Base-by-base conservation (phyloP, 1,140 invertebrate species). In the Drosophila nikananu region DNA sequence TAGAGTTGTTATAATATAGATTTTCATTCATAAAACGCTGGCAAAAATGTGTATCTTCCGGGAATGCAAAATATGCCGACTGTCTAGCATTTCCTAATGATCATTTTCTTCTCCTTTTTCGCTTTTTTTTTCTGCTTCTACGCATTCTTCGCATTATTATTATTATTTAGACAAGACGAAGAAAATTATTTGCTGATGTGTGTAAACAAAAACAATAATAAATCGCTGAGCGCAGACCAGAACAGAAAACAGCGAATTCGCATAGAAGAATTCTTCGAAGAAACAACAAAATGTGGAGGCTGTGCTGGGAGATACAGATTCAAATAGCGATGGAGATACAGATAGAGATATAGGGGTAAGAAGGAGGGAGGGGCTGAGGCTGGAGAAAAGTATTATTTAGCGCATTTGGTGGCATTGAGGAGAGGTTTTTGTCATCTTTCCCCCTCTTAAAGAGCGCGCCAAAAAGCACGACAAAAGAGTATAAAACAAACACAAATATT, bases 131-230 rank as follows among this genome's bases (percentile, higher is more conserved):
- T 12, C 4, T 37, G 25, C 17, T 41, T 39, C 17, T 58, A 23
- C 55, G 55, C 55, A 21, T 15, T 66, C 30, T 21, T 35, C 10
- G 2, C 6, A 52, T 27, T 27, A 37, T 13, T 37, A 37, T 13
- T 35, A 21, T 46, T 25, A 25, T 27, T 54, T 13, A 30, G 41
- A 5, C 2, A 44, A 63, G 63, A 46, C 21, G 32, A 67, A 35
- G 49, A 67, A 44, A 55, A 71, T 68, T 68, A 68, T 68, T 68
- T 48, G 63, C 63, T 71, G 37, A 67, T 67, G 67, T 71, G 67
- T 71, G 63, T 71, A 71, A 71, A 68, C 67, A 71, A 71, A 71
- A 71, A 55, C 67, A 71, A 68, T 71, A 71, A 71, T 71, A 71
- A 46, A 68, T 71, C 39, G 67, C 62, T 21, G 13, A 52, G 61